Evolutionary conservation across 2,797 vertebrate species (phyloP), one percentile per base, ranked within the genome.

Genomic region (Melanotaenia trifasciata): DNA sequence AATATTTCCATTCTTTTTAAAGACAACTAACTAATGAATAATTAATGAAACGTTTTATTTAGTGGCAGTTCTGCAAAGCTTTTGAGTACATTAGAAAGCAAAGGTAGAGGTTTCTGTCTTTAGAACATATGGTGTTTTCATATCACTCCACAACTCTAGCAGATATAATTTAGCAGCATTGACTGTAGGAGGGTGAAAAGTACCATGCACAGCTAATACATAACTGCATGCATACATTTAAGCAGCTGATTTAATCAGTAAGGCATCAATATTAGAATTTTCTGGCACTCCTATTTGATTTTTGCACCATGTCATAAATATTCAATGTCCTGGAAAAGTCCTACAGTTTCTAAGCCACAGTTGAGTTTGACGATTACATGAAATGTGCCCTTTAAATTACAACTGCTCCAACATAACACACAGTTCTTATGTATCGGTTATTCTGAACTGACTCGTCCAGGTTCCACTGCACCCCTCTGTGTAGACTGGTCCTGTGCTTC

Each of bases 401-500:
- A 30, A 6, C 36, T 30, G 11, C 56, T 58, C 64, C 28, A n/a
- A 40, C 32, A 45, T 64, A 10, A 70, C 58, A 59, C n/a, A 38
- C 12, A 45, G 28, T 14, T 38, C 20, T 58, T 20, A 1, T 63
- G 7, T 32, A 7, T 67, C 22, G 38, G 13, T 43, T 4, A n/a
- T 22, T 57, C 5, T 61, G 22, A 77, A 36, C 47, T 24, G 24
- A 60, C 59, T 45, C 4, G 32, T 61, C 58, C 35, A 65, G 22
- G 51, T 26, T 70, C 62, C 38, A 0, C 58, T 26, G 24, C 36
- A 33, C 40, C 14, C 28, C 20, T 58, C 64, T 61, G 53, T 33
- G 76, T 67, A 60, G 51, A 62, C 36, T 40, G 53, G 38, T 40
- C 61, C 16, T 20, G 12, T 64, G 66, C 66, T 74, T 76, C 69